Base-by-base conservation (phyloP, 2,797 vertebrate genomes). In the Menidia menidia region DNA sequence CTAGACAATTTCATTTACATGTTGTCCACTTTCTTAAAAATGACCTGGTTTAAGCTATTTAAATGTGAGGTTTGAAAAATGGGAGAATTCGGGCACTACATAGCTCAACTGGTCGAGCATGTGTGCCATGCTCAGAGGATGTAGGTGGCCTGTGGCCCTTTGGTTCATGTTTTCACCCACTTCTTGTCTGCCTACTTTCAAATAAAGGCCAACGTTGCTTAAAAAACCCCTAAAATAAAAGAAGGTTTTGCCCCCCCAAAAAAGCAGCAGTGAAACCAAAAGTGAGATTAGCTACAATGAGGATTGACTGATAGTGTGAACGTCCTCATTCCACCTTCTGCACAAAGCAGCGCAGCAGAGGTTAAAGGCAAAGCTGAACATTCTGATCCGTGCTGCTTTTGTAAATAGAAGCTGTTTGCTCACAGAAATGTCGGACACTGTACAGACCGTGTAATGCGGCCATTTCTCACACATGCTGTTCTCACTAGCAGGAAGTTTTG, bases 341-440 rank as follows among this genome's bases (percentile, higher is more conserved):
- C 44, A 30, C 43, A 52, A 45, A 43, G 15, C 18, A 13, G 19
- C 30, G 44, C 50, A 62, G 31, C 47, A 32, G 10, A 43, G 11
- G 31, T 61, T 25, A 1, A 61, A 53, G 12, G 10, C 51, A 41
- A 71, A 19, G 12, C 14, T 0, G 30, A 64, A 31, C 54, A 14
- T 60, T 78, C 42, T 58, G 44, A 41, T 50, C 55, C 65, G 12
- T 51, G 12, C 42, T 12, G 35, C 35, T 4, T 58, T 64, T 43
- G 8, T 15, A 19, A 7, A 13, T 31, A 64, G 9, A 39, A 39
- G 35, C 35, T 39, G 35, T 39, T 39, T 39, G 7, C 35, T 7
- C 35, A 39, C 3, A 39, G 10, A 39, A 39, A 39, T 10, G 10
- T 39, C 6, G 35, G 35, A 39, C 7, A 39, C 7, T 39, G 10